phyloP scores from a whole-genome alignment of 2,888 invertebrate genomes.

The Dichetophora obliterata region DNA sequence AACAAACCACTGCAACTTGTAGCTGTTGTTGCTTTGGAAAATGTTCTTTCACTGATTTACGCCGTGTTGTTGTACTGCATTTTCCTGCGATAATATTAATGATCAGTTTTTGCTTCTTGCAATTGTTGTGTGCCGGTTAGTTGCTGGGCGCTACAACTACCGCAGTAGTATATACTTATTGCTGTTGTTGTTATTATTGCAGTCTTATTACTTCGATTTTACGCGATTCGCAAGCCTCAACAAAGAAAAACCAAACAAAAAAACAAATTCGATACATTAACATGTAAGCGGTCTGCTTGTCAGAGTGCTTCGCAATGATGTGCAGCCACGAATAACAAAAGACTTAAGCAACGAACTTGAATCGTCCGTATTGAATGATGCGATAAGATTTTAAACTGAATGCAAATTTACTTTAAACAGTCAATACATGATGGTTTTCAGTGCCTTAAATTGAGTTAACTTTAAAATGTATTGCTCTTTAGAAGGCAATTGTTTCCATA shows the following conservation, averaged over 20 bases:
- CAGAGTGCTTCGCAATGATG: not conserved
- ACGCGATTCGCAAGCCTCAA: constrained; percentile 41
- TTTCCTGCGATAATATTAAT: constrained; percentile 35
- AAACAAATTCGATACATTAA: constrained; percentile 43
- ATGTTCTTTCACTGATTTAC: constrained; percentile 13
- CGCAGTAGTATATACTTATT: not conserved
- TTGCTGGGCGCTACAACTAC: not conserved
- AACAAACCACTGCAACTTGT: not conserved
- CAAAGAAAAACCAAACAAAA: not conserved
- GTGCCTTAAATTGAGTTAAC: too few species aligned
- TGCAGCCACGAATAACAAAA: constrained; percentile 9
- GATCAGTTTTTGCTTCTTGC: constrained; percentile 33
- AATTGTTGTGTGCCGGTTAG: not conserved
- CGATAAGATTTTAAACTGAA: too few species aligned
- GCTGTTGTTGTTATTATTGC: constrained; percentile 12
- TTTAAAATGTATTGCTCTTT: too few species aligned
- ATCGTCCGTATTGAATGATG: not conserved
- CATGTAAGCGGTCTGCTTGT: constrained; percentile 12
- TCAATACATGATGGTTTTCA: too few species aligned
- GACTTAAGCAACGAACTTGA: constrained; percentile 26
- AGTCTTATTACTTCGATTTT: constrained; percentile 43
- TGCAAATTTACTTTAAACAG: too few species aligned
- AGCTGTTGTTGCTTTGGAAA: constrained; percentile 10
- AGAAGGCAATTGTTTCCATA: too few species aligned
- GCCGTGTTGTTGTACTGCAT: constrained; percentile 5